Evolutionary conservation across 2,888 invertebrate species (phyloP).

Genomic region (Ametastegia equiseti): DNA sequence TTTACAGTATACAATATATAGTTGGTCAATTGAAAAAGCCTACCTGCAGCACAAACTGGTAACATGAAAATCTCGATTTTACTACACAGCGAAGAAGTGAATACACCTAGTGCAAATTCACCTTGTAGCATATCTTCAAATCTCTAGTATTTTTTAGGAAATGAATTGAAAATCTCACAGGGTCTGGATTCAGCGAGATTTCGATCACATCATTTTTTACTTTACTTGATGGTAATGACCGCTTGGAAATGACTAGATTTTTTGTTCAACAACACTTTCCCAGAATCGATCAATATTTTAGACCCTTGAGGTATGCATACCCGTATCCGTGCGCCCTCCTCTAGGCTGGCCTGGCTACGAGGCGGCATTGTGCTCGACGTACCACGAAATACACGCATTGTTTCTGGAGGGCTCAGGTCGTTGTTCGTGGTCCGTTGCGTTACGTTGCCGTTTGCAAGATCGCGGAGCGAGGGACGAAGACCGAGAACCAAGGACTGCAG

Average conservation of each 20-base stretch:
- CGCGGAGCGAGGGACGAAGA: not conserved
- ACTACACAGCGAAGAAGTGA: too few species aligned
- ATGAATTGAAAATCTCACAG: too few species aligned
- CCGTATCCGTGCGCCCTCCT: not conserved
- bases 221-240: too few species aligned
- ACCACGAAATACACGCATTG: slow-evolving; percentile 28
- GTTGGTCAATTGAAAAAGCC: too few species aligned
- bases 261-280: not conserved
- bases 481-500: too few species aligned
- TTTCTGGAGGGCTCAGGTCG: not conserved
- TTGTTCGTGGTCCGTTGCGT: not conserved
- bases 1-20: too few species aligned
- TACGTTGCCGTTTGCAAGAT: slow-evolving; percentile 13
- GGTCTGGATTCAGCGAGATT: too few species aligned
- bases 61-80: too few species aligned
- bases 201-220: too few species aligned
- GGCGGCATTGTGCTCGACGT: slow-evolving; percentile 13
- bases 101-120: not conserved
- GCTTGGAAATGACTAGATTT: too few species aligned
- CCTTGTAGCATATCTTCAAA: not conserved
- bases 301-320: not conserved
- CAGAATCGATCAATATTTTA: not conserved
- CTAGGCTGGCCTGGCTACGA: not conserved
- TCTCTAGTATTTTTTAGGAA: not conserved
- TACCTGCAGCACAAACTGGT: too few species aligned